phyloP scores from a whole-genome alignment of 2,888 invertebrate genomes.

The Quadroppia sp. region DNA sequence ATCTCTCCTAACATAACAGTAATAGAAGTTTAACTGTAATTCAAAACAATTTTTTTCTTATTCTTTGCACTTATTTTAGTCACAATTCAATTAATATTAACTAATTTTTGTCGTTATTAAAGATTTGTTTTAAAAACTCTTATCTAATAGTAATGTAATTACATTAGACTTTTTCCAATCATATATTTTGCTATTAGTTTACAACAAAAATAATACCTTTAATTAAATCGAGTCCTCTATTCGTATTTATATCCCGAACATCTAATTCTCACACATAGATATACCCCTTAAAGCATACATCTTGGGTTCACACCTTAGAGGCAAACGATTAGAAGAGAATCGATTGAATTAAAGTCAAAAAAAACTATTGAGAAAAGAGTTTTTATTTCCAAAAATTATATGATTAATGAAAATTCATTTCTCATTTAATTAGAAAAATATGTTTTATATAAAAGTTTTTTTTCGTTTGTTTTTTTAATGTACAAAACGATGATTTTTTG shows the following conservation, averaged over 20 bases:
- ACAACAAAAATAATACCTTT: not conserved
- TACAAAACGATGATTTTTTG: too few species aligned
- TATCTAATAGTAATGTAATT: not conserved
- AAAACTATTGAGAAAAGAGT: not conserved
- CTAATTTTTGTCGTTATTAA: not conserved
- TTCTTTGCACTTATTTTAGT: constrained; percentile 13
- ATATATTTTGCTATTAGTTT: not conserved
- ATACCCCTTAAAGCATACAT: too few species aligned
- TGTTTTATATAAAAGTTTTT: too few species aligned
- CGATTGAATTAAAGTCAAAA: not conserved
- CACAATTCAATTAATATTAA: constrained; percentile 5
- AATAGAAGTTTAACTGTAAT: too few species aligned
- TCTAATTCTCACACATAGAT: constrained; percentile 12
- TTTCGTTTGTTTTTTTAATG: too few species aligned
- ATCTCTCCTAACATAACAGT: too few species aligned
- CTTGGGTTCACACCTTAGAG: too few species aligned
- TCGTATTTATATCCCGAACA: not conserved
- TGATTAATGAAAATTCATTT: too few species aligned
- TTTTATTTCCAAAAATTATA: too few species aligned
- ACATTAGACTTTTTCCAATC: not conserved
- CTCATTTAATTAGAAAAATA: too few species aligned
- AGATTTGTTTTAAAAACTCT: not conserved
- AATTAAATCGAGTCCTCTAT: not conserved
- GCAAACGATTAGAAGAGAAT: not conserved
- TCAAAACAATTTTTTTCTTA: too few species aligned